Evolutionary conservation across 2,113 vertebrate species (phyloP), one percentile per base, ranked within the genome.

Genomic region (Speoplatyrhinus poulsoni): DNA sequence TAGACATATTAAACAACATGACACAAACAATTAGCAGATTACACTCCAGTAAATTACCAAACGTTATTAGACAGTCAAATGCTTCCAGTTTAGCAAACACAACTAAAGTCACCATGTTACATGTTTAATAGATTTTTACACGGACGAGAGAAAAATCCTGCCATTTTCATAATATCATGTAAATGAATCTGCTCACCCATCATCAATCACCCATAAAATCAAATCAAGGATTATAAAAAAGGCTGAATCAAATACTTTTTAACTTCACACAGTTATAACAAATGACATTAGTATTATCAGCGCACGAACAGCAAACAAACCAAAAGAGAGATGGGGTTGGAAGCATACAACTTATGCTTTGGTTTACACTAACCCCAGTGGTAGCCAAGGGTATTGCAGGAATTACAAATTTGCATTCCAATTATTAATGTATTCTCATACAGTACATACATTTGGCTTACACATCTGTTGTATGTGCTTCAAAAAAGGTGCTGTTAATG

Each of bases 141-240:
- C 65, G 63, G 67, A 74, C 60, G 4, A 81, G 54, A 79, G 52
- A 12, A 75, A 79, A 84, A 75, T 12, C 12, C 36, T 41, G 47
- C 19, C 50, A 36, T 54, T 68, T 69, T 77, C 67, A 48, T 81
- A 80, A 80, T 85, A 58, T 67, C 61, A 85, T 74, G 61, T 74
- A 82, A 80, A 86, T 85, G 53, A 82, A 76, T 81, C 67, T 75
- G 60, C 67, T 85, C 85, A 83, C 75, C 26, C 26, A 26, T 26
- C 26, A 26, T 2, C 26, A 26, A 26, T 26, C 26, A 26, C 26
- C 80, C 81, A 76, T 88, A 72, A 88, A 88, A 92, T 90, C 82
- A 83, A 65, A 85, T 83, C 70, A 84, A 67, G 73, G 70, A 87
- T 84, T 87, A 86, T 68, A 52, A 70, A 69, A 86, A 83, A 77